Conservation (phyloP, 92 coral and sea anemone species). For the Actinostola sp. region DNA sequence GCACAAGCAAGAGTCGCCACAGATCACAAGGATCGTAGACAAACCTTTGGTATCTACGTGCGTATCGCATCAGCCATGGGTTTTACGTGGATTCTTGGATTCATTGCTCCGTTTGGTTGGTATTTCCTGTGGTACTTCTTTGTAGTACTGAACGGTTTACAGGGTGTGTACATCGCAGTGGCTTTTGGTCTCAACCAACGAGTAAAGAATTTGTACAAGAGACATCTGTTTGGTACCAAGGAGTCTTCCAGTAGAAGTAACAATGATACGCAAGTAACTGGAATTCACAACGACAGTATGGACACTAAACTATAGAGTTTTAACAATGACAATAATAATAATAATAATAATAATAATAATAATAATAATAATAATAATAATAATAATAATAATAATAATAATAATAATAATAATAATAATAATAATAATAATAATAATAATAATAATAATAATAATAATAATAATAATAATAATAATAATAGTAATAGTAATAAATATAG, state of each 20-base stretch:
- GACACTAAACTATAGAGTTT: no score
- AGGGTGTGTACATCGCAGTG: conserved; percentile 52
- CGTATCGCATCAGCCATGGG: conserved; percentile 60
- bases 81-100: conserved; percentile 47
- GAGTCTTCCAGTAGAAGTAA: not conserved
- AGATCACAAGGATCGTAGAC: conserved; percentile 11
- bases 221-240: not conserved
- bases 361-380: no score
- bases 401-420: no score
- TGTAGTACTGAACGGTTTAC: conserved; percentile 24
- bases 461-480: no score
- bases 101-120: conserved; percentile 26
- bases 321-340: no score
- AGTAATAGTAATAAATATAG: no score
- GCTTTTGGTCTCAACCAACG: conserved; percentile 55
- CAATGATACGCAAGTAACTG: no score
- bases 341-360: no score
- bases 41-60: conserved; percentile 41
- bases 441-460: no score
- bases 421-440: no score
- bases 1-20: conserved; percentile 42
- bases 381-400: no score
- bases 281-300: no score
- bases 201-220: conserved; percentile 22
- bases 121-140: conserved; percentile 36